Base-by-base conservation (phyloP, 2,888 invertebrate genomes). In the Catocala sponsa region DNA sequence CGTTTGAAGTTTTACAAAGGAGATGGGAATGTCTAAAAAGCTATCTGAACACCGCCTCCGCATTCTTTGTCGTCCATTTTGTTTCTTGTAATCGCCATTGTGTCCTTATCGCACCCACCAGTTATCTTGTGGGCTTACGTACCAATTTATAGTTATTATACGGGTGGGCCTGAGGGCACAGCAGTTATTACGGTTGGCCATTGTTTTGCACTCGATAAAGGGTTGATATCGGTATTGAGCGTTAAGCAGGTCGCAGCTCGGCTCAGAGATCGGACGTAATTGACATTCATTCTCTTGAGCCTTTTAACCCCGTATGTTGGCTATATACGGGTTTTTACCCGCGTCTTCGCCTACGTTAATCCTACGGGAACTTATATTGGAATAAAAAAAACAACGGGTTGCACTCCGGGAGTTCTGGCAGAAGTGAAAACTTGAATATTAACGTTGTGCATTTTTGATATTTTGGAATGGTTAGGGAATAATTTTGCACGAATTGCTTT, bases 71-170 rank as follows among this genome's bases (percentile, higher is more conserved):
- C 83, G 86, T 67, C n/a, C 15, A 52, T 65, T 82, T 75, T 79
- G 80, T 86, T 82, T 83, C 84, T 85, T 84, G 82, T 84, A 81
- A 86, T 86, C 80, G 76, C 81, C 70, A 83, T 87, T 89, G 88
- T 87, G 78, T 72, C 76, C 80, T 88, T 90, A 89, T 89, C 89
- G 68, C 63, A 56, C 47, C 70, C 67, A 59, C 68, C 72, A 80
- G 80, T 83, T 88, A 85, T 87, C 85, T 84, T 67, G 55, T 65
- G 65, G 74, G 70, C 72, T 78, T 76, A 68, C 67, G 68, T 73
- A 80, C 81, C 82, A 81, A 87, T 87, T 88, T 85, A 84, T 84
- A 86, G 85, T 87, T 85, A 85, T 86, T 82, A 85, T 86, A 83
- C 81, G 86, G 82, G 66, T 59, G 68, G 72, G 79, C 76, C 77